phyloP scores from a whole-genome alignment of 1,140 invertebrate genomes.

The Leptestheria dahalacensis region DNA sequence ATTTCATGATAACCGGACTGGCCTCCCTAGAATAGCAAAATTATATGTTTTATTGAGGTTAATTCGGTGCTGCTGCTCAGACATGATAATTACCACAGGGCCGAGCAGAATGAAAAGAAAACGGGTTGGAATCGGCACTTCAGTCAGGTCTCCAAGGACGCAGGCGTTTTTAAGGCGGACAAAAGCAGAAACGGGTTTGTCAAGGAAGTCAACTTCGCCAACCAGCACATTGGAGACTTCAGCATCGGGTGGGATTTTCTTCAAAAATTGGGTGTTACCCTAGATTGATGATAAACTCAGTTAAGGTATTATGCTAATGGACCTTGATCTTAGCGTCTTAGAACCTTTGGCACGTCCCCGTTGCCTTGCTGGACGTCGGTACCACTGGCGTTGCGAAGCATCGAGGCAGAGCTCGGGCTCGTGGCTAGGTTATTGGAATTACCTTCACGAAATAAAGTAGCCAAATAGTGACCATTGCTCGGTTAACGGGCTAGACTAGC shows the following conservation, averaged over 20 bases:
- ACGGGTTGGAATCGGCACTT: slow-evolving; percentile 26
- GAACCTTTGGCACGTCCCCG: slow-evolving; percentile 34
- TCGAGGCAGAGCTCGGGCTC: slow-evolving; percentile 61
- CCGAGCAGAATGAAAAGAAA: slow-evolving; percentile 27
- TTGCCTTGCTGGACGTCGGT: slow-evolving; percentile 20
- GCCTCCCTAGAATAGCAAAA: slow-evolving; percentile 1
- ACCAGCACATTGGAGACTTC: slow-evolving; percentile 29
- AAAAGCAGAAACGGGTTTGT: slow-evolving; percentile 24
- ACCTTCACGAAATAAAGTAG: background rate
- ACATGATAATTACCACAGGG: slow-evolving; percentile 20
- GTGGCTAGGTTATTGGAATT: slow-evolving; percentile 40
- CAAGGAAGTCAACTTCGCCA: slow-evolving; percentile 24
- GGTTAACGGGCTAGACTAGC: background rate
- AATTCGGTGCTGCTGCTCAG: background rate
- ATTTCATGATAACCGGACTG: slow-evolving; percentile 22
- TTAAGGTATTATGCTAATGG: background rate
- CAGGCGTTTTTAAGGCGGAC: slow-evolving; percentile 23
- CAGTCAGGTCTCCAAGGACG: slow-evolving; percentile 25
- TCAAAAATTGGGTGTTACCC: slow-evolving; percentile 25
- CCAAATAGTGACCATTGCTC: background rate
- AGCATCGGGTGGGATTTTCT: slow-evolving; percentile 26
- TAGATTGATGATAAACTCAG: slow-evolving; percentile 5
- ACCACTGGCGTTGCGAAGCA: slow-evolving; percentile 58
- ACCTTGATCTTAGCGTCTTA: background rate
- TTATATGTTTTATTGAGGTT: background rate